phyloP scores from a whole-genome alignment of 2,888 invertebrate species.

The Cantharis flavilabris region DNA sequence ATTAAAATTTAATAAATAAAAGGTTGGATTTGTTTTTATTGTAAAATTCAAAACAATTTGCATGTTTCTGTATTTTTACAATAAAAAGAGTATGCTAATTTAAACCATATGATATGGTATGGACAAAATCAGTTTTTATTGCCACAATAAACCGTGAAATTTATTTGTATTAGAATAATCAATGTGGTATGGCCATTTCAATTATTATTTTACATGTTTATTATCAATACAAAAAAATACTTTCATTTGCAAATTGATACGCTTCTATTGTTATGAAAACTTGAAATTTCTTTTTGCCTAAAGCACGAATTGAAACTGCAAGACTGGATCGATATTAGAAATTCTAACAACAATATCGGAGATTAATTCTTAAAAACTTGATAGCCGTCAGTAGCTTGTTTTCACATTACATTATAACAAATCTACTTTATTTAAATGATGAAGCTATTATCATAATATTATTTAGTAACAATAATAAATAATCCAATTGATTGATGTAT shows the following conservation, averaged over 20 bases:
- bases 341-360: background rate
- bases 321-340: constrained; percentile 1
- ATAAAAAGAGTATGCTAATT: background rate
- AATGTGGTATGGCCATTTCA: background rate
- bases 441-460: background rate
- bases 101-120: background rate
- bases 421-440: background rate
- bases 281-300: constrained; percentile 1
- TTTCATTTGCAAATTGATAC: constrained; percentile 3
- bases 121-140: background rate
- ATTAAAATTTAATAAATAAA: no score
- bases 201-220: constrained; percentile 3
- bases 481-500: background rate
- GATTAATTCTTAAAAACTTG: background rate
- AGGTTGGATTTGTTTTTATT: no score
- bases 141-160: background rate
- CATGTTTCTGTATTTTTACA: background rate
- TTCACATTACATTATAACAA: background rate
- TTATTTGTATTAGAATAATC: background rate
- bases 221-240: background rate
- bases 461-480: background rate
- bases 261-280: constrained; percentile 1
- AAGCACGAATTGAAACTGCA: background rate
- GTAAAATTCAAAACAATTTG: no score
- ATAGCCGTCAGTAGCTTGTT: background rate